Evolutionary conservation across 2,797 vertebrate species (phyloP).

Genomic region (Melanogrammus aeglefinus): DNA sequence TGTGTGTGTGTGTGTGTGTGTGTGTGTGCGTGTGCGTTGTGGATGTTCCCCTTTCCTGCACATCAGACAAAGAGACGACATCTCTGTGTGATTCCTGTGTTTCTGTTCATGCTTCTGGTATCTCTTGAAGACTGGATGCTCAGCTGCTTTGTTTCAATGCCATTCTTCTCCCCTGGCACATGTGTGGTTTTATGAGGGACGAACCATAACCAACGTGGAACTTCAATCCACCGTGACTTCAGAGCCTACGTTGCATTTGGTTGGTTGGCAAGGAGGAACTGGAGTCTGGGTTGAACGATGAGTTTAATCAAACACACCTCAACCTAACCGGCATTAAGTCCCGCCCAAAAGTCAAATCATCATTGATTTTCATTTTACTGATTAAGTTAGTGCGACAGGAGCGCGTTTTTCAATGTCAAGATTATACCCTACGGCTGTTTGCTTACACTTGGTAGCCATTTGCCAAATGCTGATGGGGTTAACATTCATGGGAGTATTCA

Average conservation of each 20-base stretch:
- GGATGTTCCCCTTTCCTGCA: too few relatives aligned
- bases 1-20: not conserved
- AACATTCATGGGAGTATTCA: not conserved
- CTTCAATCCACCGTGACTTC: not conserved
- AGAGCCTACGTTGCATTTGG: too few relatives aligned
- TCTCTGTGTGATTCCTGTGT: too few relatives aligned
- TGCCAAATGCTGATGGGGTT: slow-evolving; percentile 9
- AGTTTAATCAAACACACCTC: slow-evolving; percentile 49
- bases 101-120: too few relatives aligned
- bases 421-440: slow-evolving; percentile 13
- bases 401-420: slow-evolving; percentile 28
- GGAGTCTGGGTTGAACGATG: slow-evolving; percentile 49
- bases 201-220: slow-evolving; percentile 12
- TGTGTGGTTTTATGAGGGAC: slow-evolving; percentile 4
- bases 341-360: slow-evolving; percentile 49
- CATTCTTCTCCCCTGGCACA: slow-evolving; percentile 9
- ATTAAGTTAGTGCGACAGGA: slow-evolving; percentile 33
- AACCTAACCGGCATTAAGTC: slow-evolving; percentile 52
- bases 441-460: slow-evolving; percentile 5
- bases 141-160: slow-evolving; percentile 3
- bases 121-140: not conserved
- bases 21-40: slow-evolving; percentile 10
- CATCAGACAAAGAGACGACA: too few relatives aligned
- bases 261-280: not conserved
- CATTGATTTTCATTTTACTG: slow-evolving; percentile 48